Conservation (phyloP, 1,140 invertebrate species). For the Saccostrea glomerata region DNA sequence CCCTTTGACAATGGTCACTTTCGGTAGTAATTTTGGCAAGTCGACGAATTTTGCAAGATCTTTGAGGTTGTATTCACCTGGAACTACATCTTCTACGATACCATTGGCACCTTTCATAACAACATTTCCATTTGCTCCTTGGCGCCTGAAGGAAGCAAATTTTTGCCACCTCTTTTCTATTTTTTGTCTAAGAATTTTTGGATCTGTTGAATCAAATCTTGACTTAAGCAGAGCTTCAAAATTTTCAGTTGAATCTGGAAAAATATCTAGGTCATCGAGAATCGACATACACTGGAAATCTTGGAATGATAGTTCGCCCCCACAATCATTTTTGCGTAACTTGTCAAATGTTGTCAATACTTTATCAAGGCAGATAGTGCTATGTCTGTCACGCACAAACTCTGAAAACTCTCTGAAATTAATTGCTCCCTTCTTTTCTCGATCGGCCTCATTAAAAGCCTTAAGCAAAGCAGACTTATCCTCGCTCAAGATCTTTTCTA, state of each 20-base stretch:
- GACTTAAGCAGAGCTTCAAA: background rate
- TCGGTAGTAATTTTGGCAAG: conserved; percentile 52
- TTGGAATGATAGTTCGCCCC: conserved; percentile 35
- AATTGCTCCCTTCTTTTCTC: conserved; percentile 48
- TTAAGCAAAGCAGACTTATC: background rate
- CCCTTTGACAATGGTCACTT: conserved; percentile 46
- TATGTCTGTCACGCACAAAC: conserved; percentile 49
- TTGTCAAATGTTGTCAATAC: conserved; percentile 34
- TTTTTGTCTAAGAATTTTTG: conserved; percentile 15
- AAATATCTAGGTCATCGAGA: background rate
- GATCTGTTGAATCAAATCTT: background rate
- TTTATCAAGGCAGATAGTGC: conserved; percentile 22
- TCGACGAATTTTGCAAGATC: conserved; percentile 58
- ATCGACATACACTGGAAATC: background rate
- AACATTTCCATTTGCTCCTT: conserved; percentile 19
- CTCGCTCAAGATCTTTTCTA: conserved; percentile 42
- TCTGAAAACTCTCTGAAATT: conserved; percentile 58
- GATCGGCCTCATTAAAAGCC: conserved; percentile 54
- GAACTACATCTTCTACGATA: conserved; percentile 54
- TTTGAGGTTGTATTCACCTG: conserved; percentile 55
- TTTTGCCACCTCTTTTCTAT: conserved; percentile 44
- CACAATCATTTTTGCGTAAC: background rate
- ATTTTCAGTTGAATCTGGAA: background rate
- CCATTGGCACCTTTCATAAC: conserved; percentile 54
- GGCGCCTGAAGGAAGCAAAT: conserved; percentile 39